Percentiles rank a stretch among this genome's conserved stretches.
phyloP scores from a whole-genome alignment of 2,113 vertebrate species.

The Toxostoma redivivum region DNA sequence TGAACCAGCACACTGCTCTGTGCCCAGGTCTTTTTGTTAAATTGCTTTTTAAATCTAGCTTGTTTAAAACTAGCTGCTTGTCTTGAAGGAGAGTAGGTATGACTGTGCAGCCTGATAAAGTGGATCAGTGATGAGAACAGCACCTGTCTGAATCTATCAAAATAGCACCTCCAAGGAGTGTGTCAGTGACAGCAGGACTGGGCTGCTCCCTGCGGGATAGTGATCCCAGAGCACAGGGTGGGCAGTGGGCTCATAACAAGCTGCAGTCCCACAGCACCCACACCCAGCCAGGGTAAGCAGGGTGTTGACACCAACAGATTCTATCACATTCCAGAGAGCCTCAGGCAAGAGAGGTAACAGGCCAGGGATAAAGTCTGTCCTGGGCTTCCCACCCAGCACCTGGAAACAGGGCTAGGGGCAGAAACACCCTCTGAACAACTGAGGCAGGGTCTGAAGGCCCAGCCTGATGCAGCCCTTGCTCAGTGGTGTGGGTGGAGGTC shows the following conservation, averaged over 20 bases:
- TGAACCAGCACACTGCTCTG: not conserved
- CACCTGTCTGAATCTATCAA: not conserved
- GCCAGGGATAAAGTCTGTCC: not conserved
- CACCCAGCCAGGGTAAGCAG: not conserved
- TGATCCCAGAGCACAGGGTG: rapidly evolving
- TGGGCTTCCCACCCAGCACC: not conserved
- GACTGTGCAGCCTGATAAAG: not conserved
- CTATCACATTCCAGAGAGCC: not conserved
- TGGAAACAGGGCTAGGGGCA: not conserved
- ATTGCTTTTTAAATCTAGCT: not conserved
- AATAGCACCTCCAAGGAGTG: not conserved
- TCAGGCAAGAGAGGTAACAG: not conserved
- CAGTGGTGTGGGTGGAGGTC: not conserved
- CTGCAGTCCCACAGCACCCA: not conserved
- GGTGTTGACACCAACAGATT: not conserved
- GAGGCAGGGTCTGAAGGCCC: not conserved
- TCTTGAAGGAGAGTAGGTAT: not conserved
- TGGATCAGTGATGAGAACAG: not conserved
- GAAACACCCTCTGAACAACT: not conserved
- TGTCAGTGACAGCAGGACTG: not conserved
- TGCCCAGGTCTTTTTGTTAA: not conserved
- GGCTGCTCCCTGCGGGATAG: not conserved
- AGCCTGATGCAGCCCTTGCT: not conserved
- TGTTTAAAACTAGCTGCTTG: not conserved
- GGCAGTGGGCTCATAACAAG: rapidly evolving